Conservation (phyloP, 2,888 invertebrate species). For the Hyppa rectilinea region DNA sequence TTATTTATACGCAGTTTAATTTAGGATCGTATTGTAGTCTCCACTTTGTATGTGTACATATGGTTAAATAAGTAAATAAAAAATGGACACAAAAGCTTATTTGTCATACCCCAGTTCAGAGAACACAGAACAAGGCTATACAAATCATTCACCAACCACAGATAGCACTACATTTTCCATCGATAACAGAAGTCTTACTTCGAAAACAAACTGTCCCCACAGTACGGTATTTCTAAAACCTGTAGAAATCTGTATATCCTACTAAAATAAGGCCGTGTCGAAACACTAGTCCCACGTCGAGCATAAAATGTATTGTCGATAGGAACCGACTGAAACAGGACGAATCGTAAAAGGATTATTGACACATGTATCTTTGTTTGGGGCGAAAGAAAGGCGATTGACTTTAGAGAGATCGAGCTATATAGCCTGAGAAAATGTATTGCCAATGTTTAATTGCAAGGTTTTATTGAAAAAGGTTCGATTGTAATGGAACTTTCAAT, state of each 20-base stretch:
- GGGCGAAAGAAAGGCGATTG: slow-evolving; percentile 64
- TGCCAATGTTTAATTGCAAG: slow-evolving; percentile 59
- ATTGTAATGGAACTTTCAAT: slow-evolving; percentile 38
- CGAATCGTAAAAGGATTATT: slow-evolving; percentile 71
- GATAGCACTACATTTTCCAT: background rate
- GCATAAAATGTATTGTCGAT: slow-evolving; percentile 75
- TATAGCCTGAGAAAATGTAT: slow-evolving; percentile 61
- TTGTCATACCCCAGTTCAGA: too few relatives aligned
- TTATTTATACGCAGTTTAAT: too few relatives aligned
- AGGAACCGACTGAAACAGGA: slow-evolving; percentile 68
- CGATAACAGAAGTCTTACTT: slow-evolving; percentile 10
- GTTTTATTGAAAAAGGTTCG: slow-evolving; percentile 52
- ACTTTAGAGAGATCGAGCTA: slow-evolving; percentile 53
- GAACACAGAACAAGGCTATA: background rate
- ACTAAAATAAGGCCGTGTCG: slow-evolving; percentile 44
- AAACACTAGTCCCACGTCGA: slow-evolving; percentile 58
- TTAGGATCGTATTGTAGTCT: too few relatives aligned
- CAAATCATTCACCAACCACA: background rate
- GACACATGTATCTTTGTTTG: slow-evolving; percentile 76
- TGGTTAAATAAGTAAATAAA: too few relatives aligned
- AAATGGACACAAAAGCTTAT: too few relatives aligned
- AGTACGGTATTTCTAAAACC: slow-evolving; percentile 35
- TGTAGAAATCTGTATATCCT: slow-evolving; percentile 35
- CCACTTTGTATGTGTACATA: too few relatives aligned
- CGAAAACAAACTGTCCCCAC: slow-evolving; percentile 9